A percentile compares a stretch with the other conserved stretches of the same genome.
Conservation (phyloP, 92 coral and sea anemone species). For the Epizoanthus scotinus region DNA sequence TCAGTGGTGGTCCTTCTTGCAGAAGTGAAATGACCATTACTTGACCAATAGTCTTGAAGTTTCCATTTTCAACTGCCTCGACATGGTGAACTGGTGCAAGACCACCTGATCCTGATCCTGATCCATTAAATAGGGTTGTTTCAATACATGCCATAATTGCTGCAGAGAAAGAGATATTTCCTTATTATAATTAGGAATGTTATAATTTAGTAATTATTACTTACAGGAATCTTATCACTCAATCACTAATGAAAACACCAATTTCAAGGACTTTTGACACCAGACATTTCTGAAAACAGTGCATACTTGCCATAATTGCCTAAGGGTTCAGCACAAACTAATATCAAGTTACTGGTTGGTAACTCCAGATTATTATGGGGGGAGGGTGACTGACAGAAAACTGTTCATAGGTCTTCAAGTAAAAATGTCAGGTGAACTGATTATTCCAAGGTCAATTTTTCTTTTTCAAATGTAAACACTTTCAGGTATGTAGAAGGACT, state of each 20-base stretch:
- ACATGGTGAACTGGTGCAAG: constrained; percentile 33
- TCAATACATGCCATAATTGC: constrained; percentile 40
- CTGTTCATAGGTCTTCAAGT: too few species aligned
- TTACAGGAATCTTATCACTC: not conserved
- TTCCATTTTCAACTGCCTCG: constrained; percentile 32
- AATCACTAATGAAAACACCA: not conserved
- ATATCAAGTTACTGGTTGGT: too few species aligned
- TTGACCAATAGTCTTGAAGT: not conserved
- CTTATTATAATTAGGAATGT: not conserved
- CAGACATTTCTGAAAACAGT: too few species aligned
- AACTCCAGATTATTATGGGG: too few species aligned
- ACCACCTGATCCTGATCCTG: constrained; percentile 27
- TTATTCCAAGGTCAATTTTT: too few species aligned
- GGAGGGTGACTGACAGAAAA: too few species aligned
- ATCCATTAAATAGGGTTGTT: constrained; percentile 38
- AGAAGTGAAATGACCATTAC: constrained; percentile 18
- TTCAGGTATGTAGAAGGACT: too few species aligned
- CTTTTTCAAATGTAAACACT: too few species aligned
- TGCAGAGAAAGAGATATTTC: constrained; percentile 35
- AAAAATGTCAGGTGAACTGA: too few species aligned
- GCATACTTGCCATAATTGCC: too few species aligned
- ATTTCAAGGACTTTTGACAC: too few species aligned
- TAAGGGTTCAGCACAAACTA: too few species aligned
- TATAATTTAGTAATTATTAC: not conserved
- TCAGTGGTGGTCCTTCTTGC: constrained; percentile 38